A percentile compares a stretch with the other conserved stretches of the same genome.
These are phyloP conservation scores for Aramus guarauna DNA, from an alignment of 2,113 vertebrate genomes.

Conservation along the genomic window DNA sequence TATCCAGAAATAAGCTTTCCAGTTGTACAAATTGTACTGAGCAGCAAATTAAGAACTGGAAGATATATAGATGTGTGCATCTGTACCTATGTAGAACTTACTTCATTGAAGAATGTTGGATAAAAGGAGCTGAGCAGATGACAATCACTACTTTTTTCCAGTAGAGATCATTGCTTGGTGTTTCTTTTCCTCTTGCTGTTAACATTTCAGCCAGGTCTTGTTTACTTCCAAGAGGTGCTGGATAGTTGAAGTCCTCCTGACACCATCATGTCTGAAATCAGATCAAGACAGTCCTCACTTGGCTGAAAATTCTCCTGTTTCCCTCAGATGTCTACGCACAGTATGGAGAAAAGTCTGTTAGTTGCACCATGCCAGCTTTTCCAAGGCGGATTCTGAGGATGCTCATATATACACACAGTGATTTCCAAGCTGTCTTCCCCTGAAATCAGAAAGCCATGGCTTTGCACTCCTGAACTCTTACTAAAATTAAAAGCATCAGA, in stretches of 20 bases:
- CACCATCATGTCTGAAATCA: not conserved
- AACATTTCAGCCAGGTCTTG: not conserved
- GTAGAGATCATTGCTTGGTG: not conserved
- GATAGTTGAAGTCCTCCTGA: not conserved
- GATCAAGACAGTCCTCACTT: not conserved
- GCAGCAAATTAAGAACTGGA: not conserved
- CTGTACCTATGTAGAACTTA: not conserved
- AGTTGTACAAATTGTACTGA: not conserved
- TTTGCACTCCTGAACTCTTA: not conserved
- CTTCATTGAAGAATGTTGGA: not conserved
- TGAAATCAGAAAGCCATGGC: not conserved
- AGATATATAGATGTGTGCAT: not conserved
- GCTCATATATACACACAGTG: not conserved
- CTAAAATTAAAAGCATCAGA: not conserved
- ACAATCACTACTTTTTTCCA: not conserved
- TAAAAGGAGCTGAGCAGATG: not conserved
- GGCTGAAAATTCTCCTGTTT: not conserved
- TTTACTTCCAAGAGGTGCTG: not conserved
- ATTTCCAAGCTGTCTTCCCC: not conserved
- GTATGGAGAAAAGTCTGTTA: not conserved
- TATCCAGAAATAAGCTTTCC: not conserved
- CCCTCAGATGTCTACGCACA: not conserved
- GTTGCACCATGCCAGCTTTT: not conserved
- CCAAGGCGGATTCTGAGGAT: not conserved
- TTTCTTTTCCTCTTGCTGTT: not conserved